Evolutionary conservation across 1,140 invertebrate genomes (phyloP).

Genomic region (Alviniconcha marisindica): DNA sequence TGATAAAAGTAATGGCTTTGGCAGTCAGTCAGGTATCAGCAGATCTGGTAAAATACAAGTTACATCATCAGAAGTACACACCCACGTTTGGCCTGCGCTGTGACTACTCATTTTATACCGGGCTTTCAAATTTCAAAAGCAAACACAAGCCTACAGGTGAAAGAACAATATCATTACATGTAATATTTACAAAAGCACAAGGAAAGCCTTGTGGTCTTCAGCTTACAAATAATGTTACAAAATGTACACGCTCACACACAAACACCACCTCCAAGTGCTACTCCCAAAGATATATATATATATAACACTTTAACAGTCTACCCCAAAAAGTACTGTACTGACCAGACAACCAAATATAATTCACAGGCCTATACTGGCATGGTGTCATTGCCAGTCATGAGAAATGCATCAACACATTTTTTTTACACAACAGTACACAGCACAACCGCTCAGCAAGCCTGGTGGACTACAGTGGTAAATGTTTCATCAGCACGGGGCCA

Average conservation of each 20-base stretch:
- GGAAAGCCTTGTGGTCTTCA: too few species aligned
- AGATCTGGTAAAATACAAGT: not conserved
- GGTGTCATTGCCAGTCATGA: not conserved
- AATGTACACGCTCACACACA: not conserved
- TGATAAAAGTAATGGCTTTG: not conserved
- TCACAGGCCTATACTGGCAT: not conserved
- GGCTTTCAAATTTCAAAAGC: not conserved
- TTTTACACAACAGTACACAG: not conserved
- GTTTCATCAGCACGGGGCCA: too few species aligned
- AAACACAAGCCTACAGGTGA: not conserved
- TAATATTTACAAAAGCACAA: too few species aligned
- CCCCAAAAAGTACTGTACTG: not conserved
- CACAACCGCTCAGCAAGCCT: not conserved
- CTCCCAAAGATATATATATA: not conserved
- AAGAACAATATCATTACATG: too few species aligned
- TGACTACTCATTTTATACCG: not conserved
- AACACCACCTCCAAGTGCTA: not conserved
- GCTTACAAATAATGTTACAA: not conserved
- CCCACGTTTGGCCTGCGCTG: not conserved
- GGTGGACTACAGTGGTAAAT: not conserved
- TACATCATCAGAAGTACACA: not conserved
- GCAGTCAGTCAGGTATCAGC: conserved; percentile 12
- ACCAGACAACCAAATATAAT: not conserved
- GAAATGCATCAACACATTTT: not conserved
- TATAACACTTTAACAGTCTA: too few species aligned